Conservation (phyloP, 2,113 vertebrate species). For the Nansenia antarctica region DNA sequence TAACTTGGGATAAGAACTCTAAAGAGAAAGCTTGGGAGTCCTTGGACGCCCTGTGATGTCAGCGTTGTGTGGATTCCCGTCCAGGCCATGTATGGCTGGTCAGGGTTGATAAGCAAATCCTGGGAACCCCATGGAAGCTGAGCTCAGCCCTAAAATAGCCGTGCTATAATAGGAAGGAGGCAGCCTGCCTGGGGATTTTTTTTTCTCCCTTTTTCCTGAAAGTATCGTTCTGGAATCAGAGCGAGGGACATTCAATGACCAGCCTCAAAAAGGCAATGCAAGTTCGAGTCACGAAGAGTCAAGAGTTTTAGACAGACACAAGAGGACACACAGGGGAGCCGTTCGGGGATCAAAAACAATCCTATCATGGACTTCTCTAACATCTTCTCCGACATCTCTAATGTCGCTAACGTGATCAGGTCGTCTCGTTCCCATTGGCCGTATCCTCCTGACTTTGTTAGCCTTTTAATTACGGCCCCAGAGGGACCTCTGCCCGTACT, state of each 20-base stretch:
- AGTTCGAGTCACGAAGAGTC: no score
- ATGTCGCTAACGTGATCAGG: constrained; percentile 18
- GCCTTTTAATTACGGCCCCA: neutral
- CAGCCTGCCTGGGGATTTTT: neutral
- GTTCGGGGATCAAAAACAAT: no score
- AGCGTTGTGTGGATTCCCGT: constrained; percentile 13
- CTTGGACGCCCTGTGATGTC: constrained; percentile 19
- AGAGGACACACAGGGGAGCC: no score
- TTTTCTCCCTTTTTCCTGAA: neutral
- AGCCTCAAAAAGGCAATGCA: neutral
- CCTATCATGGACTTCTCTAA: constrained; percentile 7
- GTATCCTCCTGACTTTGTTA: constrained; percentile 1
- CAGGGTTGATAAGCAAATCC: constrained; percentile 38
- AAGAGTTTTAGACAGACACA: no score
- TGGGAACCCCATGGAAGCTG: constrained; percentile 9
- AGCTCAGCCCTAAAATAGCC: constrained; percentile 31
- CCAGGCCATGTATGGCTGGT: constrained; percentile 18
- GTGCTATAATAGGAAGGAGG: constrained; percentile 29
- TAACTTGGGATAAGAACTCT: neutral
- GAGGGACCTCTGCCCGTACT: constrained; percentile 1
- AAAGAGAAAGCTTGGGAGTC: neutral
- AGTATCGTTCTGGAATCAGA: neutral
- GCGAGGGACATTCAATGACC: neutral
- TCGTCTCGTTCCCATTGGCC: neutral
- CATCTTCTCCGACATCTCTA: no score